Base-by-base conservation (phyloP, 1,140 invertebrate species). In the Ostrea edulis region DNA sequence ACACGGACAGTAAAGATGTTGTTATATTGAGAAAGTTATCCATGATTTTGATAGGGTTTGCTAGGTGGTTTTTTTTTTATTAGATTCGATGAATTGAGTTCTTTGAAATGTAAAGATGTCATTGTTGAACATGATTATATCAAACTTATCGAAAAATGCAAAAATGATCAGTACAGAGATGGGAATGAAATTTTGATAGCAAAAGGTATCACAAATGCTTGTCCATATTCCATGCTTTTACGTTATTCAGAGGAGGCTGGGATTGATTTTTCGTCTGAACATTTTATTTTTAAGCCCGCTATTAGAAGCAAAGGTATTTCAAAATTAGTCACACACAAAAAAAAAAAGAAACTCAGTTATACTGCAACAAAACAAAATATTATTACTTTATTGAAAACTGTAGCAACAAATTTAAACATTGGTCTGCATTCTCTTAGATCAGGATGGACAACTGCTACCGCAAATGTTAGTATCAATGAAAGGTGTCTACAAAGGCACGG, bases 131-230 rank as follows among this genome's bases (percentile, higher is more conserved):
- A 90, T 20, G 51, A 82, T 22, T 54, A 89, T 90, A 52, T 91
- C 3, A 53, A 22, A 29, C 62, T 91, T 52, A 88, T 90, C 17
- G 7, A 22, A 25, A 89, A 89, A 84, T 90, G 90, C 65, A 91
- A 91, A 85, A 90, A 89, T n/a, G 88, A 90, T 82, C 89, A 89
- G 55, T 91, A 90, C 55, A 84, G 89, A 22, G 58, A 86, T 29
- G 87, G 90, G 55, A 84, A 84, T 44, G 85, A 89, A 52, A 68
- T 90, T 84, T 68, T 88, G 2, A 87, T 91, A 77, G 22, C 88
- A 8, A 89, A 89, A 86, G 90, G 89, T 29, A 25, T 8, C 58
- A 86, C 89, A 11, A 20, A 22, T 20, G 88, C 89, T 14, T 91
- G 89, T 89, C 88, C 90, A 7, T 88, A 81, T n/a, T n/a, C n/a